phyloP scores from a whole-genome alignment of 2,797 vertebrate species.

The Pempheris klunzingeri region DNA sequence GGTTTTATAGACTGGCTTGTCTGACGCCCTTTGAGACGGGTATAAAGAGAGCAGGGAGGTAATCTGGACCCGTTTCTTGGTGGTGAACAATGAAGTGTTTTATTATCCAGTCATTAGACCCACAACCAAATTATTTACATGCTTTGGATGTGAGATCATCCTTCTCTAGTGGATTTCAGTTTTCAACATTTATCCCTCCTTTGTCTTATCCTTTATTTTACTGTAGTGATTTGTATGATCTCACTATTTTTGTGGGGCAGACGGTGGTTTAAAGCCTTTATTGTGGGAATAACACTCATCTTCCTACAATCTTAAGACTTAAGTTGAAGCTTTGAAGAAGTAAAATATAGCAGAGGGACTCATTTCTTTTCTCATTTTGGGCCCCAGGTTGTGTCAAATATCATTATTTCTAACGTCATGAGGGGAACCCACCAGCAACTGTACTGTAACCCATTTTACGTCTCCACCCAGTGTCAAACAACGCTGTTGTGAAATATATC shows the following conservation, averaged over 20 bases:
- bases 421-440: background rate
- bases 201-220: too few species aligned
- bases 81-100: conserved; percentile 21
- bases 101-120: background rate
- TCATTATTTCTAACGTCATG: background rate
- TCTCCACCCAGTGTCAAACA: background rate
- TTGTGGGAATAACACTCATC: background rate
- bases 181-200: background rate
- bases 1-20: conserved; percentile 34
- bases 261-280: background rate
- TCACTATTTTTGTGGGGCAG: too few species aligned
- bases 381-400: background rate
- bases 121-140: background rate
- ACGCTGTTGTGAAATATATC: background rate
- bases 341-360: background rate
- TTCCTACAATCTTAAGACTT: background rate
- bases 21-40: conserved; percentile 29
- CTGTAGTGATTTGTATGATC: too few species aligned
- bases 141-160: background rate
- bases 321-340: background rate
- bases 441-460: background rate
- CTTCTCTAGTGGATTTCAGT: background rate
- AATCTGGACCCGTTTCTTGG: conserved; percentile 31
- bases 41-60: conserved; percentile 25
- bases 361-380: background rate